Evolutionary conservation across 2,113 vertebrate genomes (phyloP), one percentile per base, ranked within the genome.

Genomic region (Centropristis striata): DNA sequence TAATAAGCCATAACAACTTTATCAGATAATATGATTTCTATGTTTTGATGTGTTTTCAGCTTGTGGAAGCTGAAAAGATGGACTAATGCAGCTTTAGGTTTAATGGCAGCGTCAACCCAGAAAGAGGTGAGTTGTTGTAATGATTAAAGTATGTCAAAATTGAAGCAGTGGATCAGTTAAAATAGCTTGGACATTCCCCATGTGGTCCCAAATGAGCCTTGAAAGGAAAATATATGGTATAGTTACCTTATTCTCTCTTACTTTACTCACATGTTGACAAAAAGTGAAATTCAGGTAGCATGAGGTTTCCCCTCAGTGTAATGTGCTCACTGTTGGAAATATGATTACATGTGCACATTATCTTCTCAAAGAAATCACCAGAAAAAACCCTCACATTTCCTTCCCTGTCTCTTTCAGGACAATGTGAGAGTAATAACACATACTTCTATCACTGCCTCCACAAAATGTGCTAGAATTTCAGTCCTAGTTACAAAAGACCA

Each of bases 361-460:
- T 72, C 8, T 68, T 68, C 15, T n/a, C 1, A 28, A 65, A 51
- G 2, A 41, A 71, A 41, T 50, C 21, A 61, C 28, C n/a, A n/a
- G n/a, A n/a, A n/a, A n/a, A n/a, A n/a, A n/a, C 21, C 14, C 27
- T 59, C 14, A 23, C 25, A 71, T 76, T 50, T 32, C 3, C 1
- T n/a, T 59, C 39, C 16, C 39, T 41, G 59, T 54, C 4, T 54
- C 54, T 63, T 55, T 23, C 18, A 37, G 55, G 39, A 63, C 60
- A 76, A 51, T 55, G 46, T 55, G 25, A 53, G n/a, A 53, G 32
- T 71, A 69, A 58, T 75, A 72, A 71, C 37, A 69, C 57, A 54
- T 42, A 59, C 28, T 69, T 71, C 41, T 54, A 63, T 67, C 72
- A 61, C n/a, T 60, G 58, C 50, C 76, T 61, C 67, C 60, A 71